Evolutionary conservation across 2,888 invertebrate species (phyloP).

Genomic region (Mesorhabditis sp.): DNA sequence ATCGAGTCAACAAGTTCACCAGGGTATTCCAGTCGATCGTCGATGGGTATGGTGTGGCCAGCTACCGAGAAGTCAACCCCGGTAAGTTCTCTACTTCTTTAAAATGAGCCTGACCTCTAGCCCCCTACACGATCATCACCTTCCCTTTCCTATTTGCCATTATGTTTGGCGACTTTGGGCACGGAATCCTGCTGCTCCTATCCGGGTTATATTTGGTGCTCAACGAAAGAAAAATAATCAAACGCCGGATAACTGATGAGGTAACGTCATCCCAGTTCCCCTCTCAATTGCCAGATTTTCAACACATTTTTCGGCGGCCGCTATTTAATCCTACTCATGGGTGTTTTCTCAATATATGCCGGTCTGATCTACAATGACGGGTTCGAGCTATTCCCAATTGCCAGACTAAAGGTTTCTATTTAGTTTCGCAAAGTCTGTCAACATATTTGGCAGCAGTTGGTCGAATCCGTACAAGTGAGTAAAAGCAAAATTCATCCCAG

Average conservation of each 20-base stretch:
- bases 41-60: conserved; percentile 90
- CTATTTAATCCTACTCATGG: conserved; percentile 59
- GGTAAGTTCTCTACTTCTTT: conserved; percentile 64
- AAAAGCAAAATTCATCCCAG: too few relatives aligned
- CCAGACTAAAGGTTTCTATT: not conserved
- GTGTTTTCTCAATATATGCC: conserved; percentile 58
- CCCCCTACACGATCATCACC: conserved; percentile 92
- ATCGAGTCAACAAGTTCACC: conserved; percentile 92
- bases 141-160: conserved; percentile 95
- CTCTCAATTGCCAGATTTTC: conserved; percentile 55
- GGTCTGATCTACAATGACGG: conserved; percentile 58
- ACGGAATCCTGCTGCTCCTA: conserved; percentile 78
- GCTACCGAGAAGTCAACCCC: conserved; percentile 92
- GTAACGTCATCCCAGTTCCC: conserved; percentile 7
- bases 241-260: conserved; percentile 29
- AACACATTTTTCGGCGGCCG: conserved; percentile 58
- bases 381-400: conserved; percentile 15
- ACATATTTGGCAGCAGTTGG: conserved; percentile 62
- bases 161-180: conserved; percentile 95
- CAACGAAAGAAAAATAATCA: conserved; percentile 89
- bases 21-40: conserved; percentile 81
- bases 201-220: conserved; percentile 79
- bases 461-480: conserved; percentile 43
- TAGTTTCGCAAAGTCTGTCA: conserved; percentile 59
- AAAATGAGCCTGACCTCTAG: conserved; percentile 60